Conservation (phyloP, 1,140 invertebrate genomes). For the Bombus superbus region DNA sequence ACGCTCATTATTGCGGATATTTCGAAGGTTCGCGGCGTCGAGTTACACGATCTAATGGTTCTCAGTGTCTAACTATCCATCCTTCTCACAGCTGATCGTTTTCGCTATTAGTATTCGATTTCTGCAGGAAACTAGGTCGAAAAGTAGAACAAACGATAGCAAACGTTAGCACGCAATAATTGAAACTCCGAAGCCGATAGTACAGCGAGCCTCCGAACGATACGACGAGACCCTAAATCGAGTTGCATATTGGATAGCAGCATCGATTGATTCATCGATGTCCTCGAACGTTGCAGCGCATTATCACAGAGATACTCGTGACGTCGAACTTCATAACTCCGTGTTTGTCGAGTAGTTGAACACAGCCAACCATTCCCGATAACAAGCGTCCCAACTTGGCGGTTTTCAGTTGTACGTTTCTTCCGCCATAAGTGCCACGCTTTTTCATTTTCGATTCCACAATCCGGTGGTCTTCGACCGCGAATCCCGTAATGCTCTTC, state of each 20-base stretch:
- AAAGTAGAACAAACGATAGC: background rate
- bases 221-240: background rate
- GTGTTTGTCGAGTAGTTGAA: background rate
- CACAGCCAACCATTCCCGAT: background rate
- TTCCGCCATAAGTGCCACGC: background rate
- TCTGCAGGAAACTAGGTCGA: background rate
- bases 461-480: background rate
- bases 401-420: background rate
- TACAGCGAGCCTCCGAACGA: background rate
- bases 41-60: background rate
- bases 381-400: background rate
- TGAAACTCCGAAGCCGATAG: background rate
- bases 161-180: background rate
- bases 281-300: background rate
- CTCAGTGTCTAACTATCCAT: background rate
- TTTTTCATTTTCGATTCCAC: background rate
- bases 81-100: background rate
- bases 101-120: background rate
- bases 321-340: background rate
- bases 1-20: background rate
- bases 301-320: background rate
- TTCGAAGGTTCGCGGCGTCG: background rate
- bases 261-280: background rate
- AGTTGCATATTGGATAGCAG: background rate
- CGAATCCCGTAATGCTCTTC: background rate